Evolutionary conservation across 2,113 vertebrate species (phyloP).

Genomic region (Panthera tigris): DNA sequence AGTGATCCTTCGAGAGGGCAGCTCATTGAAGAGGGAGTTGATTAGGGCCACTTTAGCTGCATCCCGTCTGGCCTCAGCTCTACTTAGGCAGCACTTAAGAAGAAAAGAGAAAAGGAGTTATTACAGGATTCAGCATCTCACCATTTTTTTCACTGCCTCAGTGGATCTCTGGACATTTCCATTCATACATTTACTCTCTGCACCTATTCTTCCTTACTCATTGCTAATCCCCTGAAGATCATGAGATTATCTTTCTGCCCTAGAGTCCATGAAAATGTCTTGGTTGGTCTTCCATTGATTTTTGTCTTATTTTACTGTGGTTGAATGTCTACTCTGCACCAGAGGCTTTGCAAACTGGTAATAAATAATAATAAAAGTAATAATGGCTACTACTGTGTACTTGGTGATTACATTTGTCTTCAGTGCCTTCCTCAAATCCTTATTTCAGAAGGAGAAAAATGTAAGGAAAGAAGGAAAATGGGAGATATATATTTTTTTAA

Average conservation of each 20-base stretch:
- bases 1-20: conserved; percentile 90
- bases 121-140: neutral
- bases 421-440: neutral
- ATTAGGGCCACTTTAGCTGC: conserved; percentile 93
- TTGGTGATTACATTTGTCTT: neutral
- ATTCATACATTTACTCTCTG: neutral
- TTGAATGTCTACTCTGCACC: neutral
- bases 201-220: neutral
- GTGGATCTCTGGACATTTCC: neutral
- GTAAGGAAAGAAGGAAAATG: neutral
- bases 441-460: neutral
- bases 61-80: conserved; percentile 92
- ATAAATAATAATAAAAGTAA: neutral
- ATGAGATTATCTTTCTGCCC: neutral
- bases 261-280: neutral
- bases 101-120: conserved; percentile 21
- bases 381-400: neutral
- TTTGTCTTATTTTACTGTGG: neutral
- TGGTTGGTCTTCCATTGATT: neutral
- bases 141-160: neutral
- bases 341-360: neutral
- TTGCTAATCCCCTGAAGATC: neutral
- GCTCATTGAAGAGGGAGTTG: conserved; percentile 94
- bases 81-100: conserved; percentile 88
- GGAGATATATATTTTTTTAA: neutral